Conservation (phyloP, 2,113 vertebrate species). For the Scytalopus superciliaris region DNA sequence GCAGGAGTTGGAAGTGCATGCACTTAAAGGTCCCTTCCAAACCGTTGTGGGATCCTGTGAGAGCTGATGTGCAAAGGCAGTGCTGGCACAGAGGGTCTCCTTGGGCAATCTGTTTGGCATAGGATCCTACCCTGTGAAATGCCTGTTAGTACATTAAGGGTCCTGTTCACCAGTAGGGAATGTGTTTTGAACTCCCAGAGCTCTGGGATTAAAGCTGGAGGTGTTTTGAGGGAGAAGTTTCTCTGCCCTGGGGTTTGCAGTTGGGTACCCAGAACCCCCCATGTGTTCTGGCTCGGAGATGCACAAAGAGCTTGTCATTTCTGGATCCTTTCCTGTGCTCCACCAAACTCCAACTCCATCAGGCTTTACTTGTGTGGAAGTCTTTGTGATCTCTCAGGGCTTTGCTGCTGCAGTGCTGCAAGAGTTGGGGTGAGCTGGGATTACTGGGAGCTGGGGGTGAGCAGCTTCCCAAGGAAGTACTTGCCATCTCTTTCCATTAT, state of each 20-base stretch:
- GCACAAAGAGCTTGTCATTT: not conserved
- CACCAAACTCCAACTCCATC: not conserved
- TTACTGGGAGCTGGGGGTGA: not conserved
- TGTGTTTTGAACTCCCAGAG: not conserved
- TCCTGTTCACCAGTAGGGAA: not conserved
- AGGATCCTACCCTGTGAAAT: not conserved
- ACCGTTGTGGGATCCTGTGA: not conserved
- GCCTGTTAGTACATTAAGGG: accelerated
- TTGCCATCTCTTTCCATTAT: conserved; percentile 14
- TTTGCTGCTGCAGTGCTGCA: conserved; percentile 3
- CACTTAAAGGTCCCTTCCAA: not conserved
- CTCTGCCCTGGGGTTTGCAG: not conserved
- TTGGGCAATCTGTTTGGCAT: not conserved
- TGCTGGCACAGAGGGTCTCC: not conserved
- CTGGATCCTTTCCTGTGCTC: not conserved
- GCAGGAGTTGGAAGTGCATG: not conserved
- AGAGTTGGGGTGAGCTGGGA: not conserved
- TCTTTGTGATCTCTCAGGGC: not conserved
- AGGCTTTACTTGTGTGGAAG: not conserved
- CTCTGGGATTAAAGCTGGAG: not conserved
- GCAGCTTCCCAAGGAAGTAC: conserved; percentile 31
- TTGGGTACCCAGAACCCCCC: not conserved
- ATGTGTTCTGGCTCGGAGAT: not conserved
- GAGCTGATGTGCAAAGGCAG: not conserved
- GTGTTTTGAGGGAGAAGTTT: not conserved